phyloP scores from a whole-genome alignment of 2,797 vertebrate species.

The Sylvilagus floridanus region DNA sequence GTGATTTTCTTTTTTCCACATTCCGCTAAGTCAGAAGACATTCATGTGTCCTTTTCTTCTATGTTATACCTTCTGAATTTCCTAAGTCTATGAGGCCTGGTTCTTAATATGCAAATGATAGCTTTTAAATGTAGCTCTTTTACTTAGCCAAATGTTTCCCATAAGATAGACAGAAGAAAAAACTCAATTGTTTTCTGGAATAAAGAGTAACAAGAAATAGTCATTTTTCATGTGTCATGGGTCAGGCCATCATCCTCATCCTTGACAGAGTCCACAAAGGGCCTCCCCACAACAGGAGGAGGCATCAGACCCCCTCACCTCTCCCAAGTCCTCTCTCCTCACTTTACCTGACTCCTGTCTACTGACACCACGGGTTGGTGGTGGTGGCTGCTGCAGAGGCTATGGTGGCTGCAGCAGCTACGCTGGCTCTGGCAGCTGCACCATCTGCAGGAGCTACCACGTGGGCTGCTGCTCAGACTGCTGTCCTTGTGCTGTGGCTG shows the following conservation, averaged over 20 bases:
- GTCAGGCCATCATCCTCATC: neutral
- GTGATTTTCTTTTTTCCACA: neutral
- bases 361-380: conserved; percentile 32
- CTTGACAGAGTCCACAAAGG: neutral
- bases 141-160: neutral
- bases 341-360: neutral
- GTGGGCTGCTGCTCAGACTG: neutral
- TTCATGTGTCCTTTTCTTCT: neutral
- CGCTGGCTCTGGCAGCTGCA: neutral
- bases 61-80: neutral
- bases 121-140: neutral
- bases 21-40: neutral
- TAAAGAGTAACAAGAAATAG: neutral
- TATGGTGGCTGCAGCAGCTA: neutral
- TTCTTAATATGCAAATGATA: neutral
- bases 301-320: neutral
- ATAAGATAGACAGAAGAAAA: neutral
- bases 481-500: neutral
- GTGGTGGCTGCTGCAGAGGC: neutral
- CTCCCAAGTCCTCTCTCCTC: neutral
- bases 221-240: neutral
- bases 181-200: neutral
- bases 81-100: neutral
- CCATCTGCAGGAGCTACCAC: neutral
- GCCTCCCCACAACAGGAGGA: neutral